Evolutionary conservation across 2,797 vertebrate genomes (phyloP), one percentile per base, ranked within the genome.

Genomic region (Pangasius macronema): DNA sequence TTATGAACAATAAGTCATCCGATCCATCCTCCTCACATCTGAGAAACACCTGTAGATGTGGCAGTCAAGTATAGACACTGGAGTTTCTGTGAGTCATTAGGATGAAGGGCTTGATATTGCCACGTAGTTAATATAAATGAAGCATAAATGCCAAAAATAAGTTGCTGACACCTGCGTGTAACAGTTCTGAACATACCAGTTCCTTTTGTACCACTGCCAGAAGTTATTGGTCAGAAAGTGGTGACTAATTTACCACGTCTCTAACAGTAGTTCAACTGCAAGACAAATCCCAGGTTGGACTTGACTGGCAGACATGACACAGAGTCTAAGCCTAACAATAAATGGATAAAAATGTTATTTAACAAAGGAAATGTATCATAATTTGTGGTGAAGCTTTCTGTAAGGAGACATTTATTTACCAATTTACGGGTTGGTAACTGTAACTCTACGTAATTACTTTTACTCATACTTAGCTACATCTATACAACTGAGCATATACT

Each of bases 1-100:
- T 92, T 92, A 91, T 75, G 89, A 84, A 84, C 81, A 51, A 53
- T 86, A 83, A 77, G 82, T 87, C 86, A 87, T 87, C 81, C 59
- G 16, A 55, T 84, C 55, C 61, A 46, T 84, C 77, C 73, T 81
- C 27, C 61, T 57, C 73, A 86, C 89, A 88, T 87, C 89, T 75
- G 89, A 90, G 67, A 53, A 55, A 30, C 83, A 84, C 86, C 63
- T 49, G 82, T 79, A 51, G 82, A 72, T 81, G 84, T 82, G 79
- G 36, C 85, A 61, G 79, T 82, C 79, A n/a, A 13, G 59, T 18
- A 51, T 8, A 46, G 79, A 39, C 55, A 10, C 55, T 30, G 2
- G 30, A 27, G 80, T 33, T 63, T 51, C 85, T 86, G 49, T 59
- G 27, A 70, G 51, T 59, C 75, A 86, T 86, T 86, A 22, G 49